Conservation (phyloP, 2,113 vertebrate species). For the Pipra filicauda region DNA sequence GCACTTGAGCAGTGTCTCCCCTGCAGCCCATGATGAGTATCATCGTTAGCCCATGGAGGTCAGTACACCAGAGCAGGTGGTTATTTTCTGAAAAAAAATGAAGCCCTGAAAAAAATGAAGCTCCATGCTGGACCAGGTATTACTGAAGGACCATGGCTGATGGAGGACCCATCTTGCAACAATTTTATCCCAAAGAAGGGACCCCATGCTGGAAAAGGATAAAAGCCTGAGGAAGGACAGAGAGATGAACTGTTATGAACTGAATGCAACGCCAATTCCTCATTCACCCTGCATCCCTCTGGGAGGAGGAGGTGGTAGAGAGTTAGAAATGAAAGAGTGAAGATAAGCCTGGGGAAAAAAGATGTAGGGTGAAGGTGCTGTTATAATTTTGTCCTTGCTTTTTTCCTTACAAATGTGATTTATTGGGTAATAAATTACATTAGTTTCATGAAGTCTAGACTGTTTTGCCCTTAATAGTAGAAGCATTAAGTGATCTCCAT, state of each 20-base stretch:
- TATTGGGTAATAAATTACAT: neutral
- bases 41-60: fast-evolving
- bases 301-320: neutral
- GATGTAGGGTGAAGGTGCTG: fast-evolving
- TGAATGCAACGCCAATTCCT: neutral
- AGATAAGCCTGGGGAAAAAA: neutral
- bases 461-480: neutral
- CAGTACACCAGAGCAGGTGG: neutral
- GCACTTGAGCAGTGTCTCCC: too few relatives aligned
- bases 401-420: neutral
- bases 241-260: neutral
- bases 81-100: neutral
- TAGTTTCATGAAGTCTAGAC: neutral
- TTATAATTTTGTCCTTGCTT: neutral
- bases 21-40: neutral
- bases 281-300: fast-evolving
- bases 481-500: neutral
- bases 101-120: neutral
- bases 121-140: neutral
- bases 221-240: neutral
- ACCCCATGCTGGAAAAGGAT: neutral
- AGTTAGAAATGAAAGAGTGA: neutral
- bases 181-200: neutral
- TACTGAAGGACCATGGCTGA: neutral
- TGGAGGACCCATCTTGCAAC: neutral